Base-by-base conservation (phyloP, 2,888 invertebrate genomes). In the Chromoteleia sp. region DNA sequence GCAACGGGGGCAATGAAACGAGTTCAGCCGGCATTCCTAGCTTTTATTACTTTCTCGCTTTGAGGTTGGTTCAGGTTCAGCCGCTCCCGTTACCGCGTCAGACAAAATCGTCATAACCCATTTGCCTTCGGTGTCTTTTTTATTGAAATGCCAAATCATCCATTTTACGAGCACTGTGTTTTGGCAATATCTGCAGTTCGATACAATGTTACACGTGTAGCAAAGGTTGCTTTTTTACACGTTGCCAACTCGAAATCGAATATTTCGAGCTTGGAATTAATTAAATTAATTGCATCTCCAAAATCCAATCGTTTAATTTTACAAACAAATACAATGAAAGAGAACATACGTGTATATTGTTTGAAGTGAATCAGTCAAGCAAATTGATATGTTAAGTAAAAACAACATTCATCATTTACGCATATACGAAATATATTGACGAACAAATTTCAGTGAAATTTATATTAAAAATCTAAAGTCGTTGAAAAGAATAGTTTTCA, bases 1-100 rank as follows among this genome's bases (percentile, higher is more conserved):
- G 63, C 77, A 79, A 81, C 75, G 70, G 75, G 76, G 71, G 68
- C 80, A 83, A 79, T 83, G 81, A 85, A 88, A 85, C 88, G 81
- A 84, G 84, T 84, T 86, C 84, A 82, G 81, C 61, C 85, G 79
- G 86, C 85, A 88, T 88, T 89, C 87, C 86, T 84, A 83, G 83
- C 83, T 86, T 90, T 89, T 88, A 87, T 86, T 86, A 84, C 87
- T 80, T 83, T 84, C 83, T 83, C 83, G 81, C 84, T 84, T 84
- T 81, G 83, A 83, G 77, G 82, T 54, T 82, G 82, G 76, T 77
- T 87, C 82, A 82, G 77, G 75, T 86, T 85, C 78, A 83, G 82
- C 83, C 74, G 83, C 68, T 45, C 58, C 63, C 59, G 59, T 75
- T 68, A 14, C 41, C 48, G 33, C 39, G 70, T 33, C 76, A 77